A percentile compares a stretch with the other conserved stretches of the same genome.
Conservation (phyloP, 2,113 vertebrate species). For the Mormyrus iriodes region DNA sequence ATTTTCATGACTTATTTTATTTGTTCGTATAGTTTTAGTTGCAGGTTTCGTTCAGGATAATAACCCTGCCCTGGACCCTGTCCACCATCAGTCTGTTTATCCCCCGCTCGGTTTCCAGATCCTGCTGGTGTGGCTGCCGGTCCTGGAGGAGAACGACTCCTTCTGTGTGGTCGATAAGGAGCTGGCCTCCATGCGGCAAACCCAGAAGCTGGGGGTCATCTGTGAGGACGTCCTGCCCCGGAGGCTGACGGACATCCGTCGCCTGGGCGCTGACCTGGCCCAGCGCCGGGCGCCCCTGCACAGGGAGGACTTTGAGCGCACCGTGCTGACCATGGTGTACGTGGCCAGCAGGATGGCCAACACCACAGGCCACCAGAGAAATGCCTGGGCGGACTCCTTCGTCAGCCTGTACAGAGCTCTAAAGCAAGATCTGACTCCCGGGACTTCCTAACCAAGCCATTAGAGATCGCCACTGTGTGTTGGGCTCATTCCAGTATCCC, state of each 20-base stretch:
- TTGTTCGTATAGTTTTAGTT: neutral
- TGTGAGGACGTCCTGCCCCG: slow-evolving; percentile 83
- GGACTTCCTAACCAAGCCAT: neutral
- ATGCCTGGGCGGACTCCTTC: slow-evolving; percentile 69
- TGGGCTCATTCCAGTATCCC: neutral
- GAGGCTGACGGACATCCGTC: slow-evolving; percentile 70
- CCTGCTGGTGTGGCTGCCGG: slow-evolving; percentile 73
- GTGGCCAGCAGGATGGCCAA: slow-evolving; percentile 61
- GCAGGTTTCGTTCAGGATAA: neutral
- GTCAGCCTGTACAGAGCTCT: slow-evolving; percentile 70
- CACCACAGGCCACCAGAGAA: slow-evolving; percentile 65
- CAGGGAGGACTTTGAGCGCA: slow-evolving; percentile 83
- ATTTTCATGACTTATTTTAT: neutral
- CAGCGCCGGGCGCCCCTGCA: slow-evolving; percentile 52
- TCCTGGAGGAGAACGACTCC: slow-evolving; percentile 50
- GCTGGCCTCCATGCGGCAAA: slow-evolving; percentile 72
- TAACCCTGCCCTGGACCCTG: neutral
- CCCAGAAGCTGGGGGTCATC: slow-evolving; percentile 65
- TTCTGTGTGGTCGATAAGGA: slow-evolving; percentile 78
- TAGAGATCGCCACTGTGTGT: neutral
- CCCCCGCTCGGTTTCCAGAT: slow-evolving; percentile 59
- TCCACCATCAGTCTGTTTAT: neutral
- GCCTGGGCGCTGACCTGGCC: slow-evolving; percentile 63
- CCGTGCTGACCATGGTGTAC: slow-evolving; percentile 81
- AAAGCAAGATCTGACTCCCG: slow-evolving; percentile 65